Evolutionary conservation across 2,113 vertebrate genomes (phyloP), one percentile per base, ranked within the genome.

Genomic region (Rana temporaria): DNA sequence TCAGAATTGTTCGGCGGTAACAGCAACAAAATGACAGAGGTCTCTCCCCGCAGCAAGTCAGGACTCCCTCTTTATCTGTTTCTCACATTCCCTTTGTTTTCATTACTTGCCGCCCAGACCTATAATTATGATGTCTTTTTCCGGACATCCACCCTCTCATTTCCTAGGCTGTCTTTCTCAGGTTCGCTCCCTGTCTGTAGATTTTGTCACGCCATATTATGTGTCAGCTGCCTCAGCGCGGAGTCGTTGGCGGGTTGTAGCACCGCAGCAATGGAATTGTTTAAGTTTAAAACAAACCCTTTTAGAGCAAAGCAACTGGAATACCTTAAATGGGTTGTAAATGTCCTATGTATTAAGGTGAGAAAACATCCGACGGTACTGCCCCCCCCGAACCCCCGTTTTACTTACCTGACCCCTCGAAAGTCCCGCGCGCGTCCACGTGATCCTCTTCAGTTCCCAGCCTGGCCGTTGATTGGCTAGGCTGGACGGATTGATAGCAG

Each of bases 41-140:
- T 66, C 80, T 56, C 48, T 14, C 19, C 26, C 15, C 62, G n/a
- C n/a, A 22, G 34, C 80, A 18, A 48, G 30, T 64, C n/a, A 16
- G 24, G 38, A 3, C 5, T 9, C 32, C 80, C 26, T 48, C 11
- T 64, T 75, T 82, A 74, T 75, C 30, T 67, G 52, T 74, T 74
- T 75, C 80, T 82, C 22, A 74, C 62, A 59, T 76, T 60, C 14
- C 42, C 57, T 76, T 59, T 83, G 72, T 83, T 68, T 83, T 48
- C 55, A 18, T 76, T 48, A 63, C 73, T 63, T 63, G 42, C 42
- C 48, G 64, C 52, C 7, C 62, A 68, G 72, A 38, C 81, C 72
- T 76, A 22, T 68, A 83, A 83, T 83, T 82, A 75, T 22, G 26
- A 68, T 75, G 81, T 76, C 15, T 4, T 60, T 76, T 76, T 83